A percentile compares a stretch with the other conserved stretches of the same genome.
Evolutionary conservation across 2,113 vertebrate genomes (phyloP).

Genomic region (Pseudopipra pipra): DNA sequence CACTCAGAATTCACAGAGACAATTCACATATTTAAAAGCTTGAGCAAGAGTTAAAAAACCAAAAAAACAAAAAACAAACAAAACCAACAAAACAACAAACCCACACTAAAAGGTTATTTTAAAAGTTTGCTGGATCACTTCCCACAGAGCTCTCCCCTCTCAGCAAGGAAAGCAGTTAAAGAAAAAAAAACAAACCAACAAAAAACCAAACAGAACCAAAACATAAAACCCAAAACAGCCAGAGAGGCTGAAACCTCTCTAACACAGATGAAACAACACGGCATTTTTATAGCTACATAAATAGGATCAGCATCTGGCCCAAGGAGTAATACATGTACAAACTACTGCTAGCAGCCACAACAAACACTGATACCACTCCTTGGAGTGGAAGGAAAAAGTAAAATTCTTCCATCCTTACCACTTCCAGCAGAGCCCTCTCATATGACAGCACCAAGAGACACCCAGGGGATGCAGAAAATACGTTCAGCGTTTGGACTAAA

Average conservation of each 20-base stretch:
- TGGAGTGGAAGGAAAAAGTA: neutral
- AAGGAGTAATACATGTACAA: neutral
- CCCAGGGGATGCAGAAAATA: neutral
- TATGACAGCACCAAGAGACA: neutral
- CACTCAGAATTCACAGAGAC: constrained; percentile 9
- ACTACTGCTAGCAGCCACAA: neutral
- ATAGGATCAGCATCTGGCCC: neutral
- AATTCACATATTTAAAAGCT: constrained; percentile 26
- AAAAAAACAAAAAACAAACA: neutral
- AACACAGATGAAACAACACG: neutral
- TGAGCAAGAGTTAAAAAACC: neutral
- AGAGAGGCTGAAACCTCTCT: neutral
- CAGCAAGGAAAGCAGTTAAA: neutral
- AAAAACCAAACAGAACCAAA: neutral
- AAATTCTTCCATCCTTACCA: neutral
- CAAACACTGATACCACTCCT: neutral
- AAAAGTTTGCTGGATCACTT: constrained; percentile 11
- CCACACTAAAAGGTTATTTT: neutral
- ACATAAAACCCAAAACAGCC: neutral
- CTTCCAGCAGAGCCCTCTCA: neutral
- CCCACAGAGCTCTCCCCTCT: neutral
- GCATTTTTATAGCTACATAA: neutral
- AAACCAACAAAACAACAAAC: neutral
- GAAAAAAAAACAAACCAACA: neutral
- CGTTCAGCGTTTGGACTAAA: neutral